Base-by-base conservation (phyloP, 2,888 invertebrate genomes). In the Philereme transversata region DNA sequence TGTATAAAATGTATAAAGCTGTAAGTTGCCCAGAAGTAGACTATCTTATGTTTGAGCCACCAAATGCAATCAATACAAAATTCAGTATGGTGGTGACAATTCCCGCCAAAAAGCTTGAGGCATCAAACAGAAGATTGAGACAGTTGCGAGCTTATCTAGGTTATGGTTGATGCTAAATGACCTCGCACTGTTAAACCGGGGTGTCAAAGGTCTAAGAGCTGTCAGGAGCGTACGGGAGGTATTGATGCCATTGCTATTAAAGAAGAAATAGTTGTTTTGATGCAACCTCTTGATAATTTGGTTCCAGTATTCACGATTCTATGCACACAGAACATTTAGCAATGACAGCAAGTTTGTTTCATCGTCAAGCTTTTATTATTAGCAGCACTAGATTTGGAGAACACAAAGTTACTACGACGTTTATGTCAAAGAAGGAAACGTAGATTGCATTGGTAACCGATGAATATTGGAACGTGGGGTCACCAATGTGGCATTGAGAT, bases 1-100 rank as follows among this genome's bases (percentile, higher is more conserved):
- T 55, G 41, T 59, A 49, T 63, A 49, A 41, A 64, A 51, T 68
- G 62, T 65, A 65, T 70, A 68, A 75, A 66, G 79, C 89, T 90
- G 89, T 90, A 84, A 81, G 71, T 84, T 90, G 91, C 90, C 90
- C 90, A 87, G 87, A 91, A 82, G 90, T 91, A 81, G 77, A 82
- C 74, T 82, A 88, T 91, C 91, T 90, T 89, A 90, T 92, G 91
- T 92, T 92, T 92, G 88, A 84, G 90, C 92, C 90, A 87, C 84
- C 84, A 68, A 71, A 74, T 72, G 54, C 38, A 67, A 65, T 66
- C 66, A 47, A 33, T 49, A 51, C 55, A 59, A 33, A 34, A 54
- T 55, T 60, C 51, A 56, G 58, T 88, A 88, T 87, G 90, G 90
- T 90, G 88, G 90, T 64, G 56, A 56, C 5, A 38, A 60, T 88